Evolutionary conservation across 2,797 vertebrate genomes (phyloP).

Genomic region (Ciconia nigra): DNA sequence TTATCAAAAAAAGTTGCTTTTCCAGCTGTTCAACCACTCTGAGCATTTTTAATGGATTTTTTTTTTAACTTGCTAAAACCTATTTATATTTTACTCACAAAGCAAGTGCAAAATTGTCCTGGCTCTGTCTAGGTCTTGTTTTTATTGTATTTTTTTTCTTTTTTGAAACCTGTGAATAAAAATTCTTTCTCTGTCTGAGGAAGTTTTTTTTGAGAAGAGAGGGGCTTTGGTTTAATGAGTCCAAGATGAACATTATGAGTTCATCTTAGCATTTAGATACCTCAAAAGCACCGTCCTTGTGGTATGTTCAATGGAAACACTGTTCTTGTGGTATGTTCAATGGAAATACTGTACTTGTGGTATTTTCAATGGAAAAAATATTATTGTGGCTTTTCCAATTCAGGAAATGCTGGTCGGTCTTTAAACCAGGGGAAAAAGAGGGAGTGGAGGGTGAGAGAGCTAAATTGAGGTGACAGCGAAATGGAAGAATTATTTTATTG

Average conservation of each 20-base stretch:
- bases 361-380: conserved; percentile 78
- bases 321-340: conserved; percentile 75
- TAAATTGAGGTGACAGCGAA: conserved; percentile 53
- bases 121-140: conserved; percentile 71
- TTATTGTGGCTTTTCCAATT: conserved; percentile 72
- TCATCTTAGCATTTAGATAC: conserved; percentile 75
- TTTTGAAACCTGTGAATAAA: conserved; percentile 70
- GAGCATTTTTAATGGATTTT: conserved; percentile 73
- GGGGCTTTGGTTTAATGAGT: conserved; percentile 72
- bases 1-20: conserved; percentile 67
- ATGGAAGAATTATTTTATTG: conserved; percentile 50
- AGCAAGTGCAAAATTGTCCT: conserved; percentile 79
- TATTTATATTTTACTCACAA: conserved; percentile 80
- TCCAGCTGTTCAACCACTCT: conserved; percentile 75
- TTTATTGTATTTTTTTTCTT: conserved; percentile 66
- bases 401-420: conserved; percentile 73
- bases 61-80: conserved; percentile 70
- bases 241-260: conserved; percentile 76
- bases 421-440: conserved; percentile 61
- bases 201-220: conserved; percentile 43
- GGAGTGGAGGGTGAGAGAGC: conserved; percentile 53
- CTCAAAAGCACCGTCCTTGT: conserved; percentile 73
- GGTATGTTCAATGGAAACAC: conserved; percentile 76
- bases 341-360: conserved; percentile 79
- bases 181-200: conserved; percentile 70